Evolutionary conservation across 2,113 vertebrate genomes (phyloP), one percentile per base, ranked within the genome.

Genomic region (Gambusia affinis): DNA sequence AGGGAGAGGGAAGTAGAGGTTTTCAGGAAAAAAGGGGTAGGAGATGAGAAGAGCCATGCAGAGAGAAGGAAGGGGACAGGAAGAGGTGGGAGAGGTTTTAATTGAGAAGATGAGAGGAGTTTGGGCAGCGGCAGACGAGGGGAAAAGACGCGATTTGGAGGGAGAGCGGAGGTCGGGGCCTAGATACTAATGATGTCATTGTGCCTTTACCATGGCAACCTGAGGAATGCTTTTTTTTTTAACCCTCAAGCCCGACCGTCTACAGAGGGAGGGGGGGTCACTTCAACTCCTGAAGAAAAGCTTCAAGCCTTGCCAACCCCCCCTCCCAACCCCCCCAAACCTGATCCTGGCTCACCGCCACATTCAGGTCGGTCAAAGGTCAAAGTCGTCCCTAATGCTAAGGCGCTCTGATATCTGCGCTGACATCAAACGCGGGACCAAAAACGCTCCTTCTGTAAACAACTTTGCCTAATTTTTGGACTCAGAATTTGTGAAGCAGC

Each of bases 191-290:
- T 90, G 78, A 92, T 90, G 88, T 92, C 86, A 92, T 89, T 87
- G 88, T 84, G 80, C 61, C 37, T 88, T 92, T 75, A 67, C 91
- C 91, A 93, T 93, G 88, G 87, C 90, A 92, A 93, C 92, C 85
- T 89, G 88, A 87, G 85, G 89, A 93, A 91, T 92, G 92, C 82
- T 79, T 88, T 89, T 88, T 87, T 37, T 11, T 37, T 33, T 86
- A 90, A 89, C 78, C 28, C 81, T 84, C 29, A 54, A 75, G 69
- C 27, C 35, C 57, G 37, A 71, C 74, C n/a, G 6, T 79, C 67
- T 65, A 76, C 35, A 31, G 70, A 64, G 47, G 65, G 63, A 60
- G 51, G 65, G 76, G 76, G 30, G 33, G 24, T 78, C n/a, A 47
- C 44, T 33, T 63, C 66, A 62, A 61, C 19, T 81, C 64, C 65